A percentile compares a stretch with the other conserved stretches of the same genome.
These are phyloP conservation scores for Nomada fucata DNA, from an alignment of 2,888 invertebrate species.

Conservation along the genomic window DNA sequence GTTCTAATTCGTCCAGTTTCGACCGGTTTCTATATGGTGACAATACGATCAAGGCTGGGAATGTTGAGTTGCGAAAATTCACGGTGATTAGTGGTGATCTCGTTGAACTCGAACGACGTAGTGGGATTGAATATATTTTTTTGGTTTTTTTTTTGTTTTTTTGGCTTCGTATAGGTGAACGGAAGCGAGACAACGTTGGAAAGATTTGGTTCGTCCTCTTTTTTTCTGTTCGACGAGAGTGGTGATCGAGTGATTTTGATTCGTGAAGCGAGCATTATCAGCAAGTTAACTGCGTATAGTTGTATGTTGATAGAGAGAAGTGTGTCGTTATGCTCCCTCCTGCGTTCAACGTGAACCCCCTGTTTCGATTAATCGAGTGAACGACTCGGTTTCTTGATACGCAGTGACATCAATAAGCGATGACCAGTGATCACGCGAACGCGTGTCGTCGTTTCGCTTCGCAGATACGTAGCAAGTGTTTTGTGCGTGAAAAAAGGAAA, in stretches of 20 bases:
- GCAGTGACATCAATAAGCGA: conserved; percentile 61
- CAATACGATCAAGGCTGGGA: conserved; percentile 11
- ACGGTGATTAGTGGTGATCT: too few species aligned
- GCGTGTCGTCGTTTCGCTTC: conserved; percentile 33
- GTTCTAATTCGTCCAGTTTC: neutral
- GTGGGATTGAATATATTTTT: neutral
- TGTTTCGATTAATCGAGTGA: conserved; percentile 34
- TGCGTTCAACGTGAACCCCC: conserved; percentile 4
- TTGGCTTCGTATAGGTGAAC: neutral
- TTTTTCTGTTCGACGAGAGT: neutral
- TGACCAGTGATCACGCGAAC: conserved; percentile 63
- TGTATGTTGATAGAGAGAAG: conserved; percentile 18
- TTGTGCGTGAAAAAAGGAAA: conserved; percentile 37
- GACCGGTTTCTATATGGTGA: conserved; percentile 7
- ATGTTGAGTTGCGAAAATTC: too few species aligned
- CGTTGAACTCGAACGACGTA: too few species aligned
- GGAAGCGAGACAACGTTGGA: neutral
- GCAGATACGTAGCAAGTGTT: conserved; percentile 37
- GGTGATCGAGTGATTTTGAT: neutral
- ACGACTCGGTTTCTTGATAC: conserved; percentile 26
- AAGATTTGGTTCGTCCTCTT: neutral
- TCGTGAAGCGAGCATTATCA: neutral
- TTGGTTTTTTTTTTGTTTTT: too few species aligned
- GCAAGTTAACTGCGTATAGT: neutral
- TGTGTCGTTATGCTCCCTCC: conserved; percentile 39